These are phyloP conservation scores for Pollachius pollachius DNA, from an alignment of 2,113 vertebrate genomes.

Conservation along the genomic window DNA sequence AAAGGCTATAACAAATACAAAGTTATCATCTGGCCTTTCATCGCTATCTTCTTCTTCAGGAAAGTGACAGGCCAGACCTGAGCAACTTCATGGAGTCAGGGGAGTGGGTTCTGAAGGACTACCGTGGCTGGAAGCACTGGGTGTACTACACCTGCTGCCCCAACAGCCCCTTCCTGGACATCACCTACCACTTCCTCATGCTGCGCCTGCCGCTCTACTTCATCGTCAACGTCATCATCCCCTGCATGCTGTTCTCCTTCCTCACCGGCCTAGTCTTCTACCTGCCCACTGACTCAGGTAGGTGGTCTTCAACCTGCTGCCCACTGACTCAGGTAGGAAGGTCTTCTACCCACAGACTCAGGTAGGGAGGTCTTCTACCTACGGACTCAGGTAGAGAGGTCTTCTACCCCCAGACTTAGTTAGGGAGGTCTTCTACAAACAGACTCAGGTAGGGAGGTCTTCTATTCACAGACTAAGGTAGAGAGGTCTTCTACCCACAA, in stretches of 20 bases:
- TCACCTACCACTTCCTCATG: constrained; percentile 98
- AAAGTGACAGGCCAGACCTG: constrained; percentile 87
- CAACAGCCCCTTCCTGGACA: constrained; percentile 89
- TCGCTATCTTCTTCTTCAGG: constrained; percentile 64
- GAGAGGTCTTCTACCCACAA: too few relatives aligned
- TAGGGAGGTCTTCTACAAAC: too few relatives aligned
- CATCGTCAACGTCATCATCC: constrained; percentile 96
- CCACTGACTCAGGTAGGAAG: too few relatives aligned
- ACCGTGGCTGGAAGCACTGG: constrained; percentile 90
- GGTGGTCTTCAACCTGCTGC: neutral
- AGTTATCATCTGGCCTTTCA: too few relatives aligned
- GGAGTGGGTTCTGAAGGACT: constrained; percentile 95
- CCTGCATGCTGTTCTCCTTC: constrained; percentile 97
- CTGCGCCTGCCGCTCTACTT: constrained; percentile 95
- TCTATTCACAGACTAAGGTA: too few relatives aligned
- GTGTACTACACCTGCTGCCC: constrained; percentile 90
- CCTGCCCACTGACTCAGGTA: constrained; percentile 94
- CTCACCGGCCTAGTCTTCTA: constrained; percentile 95
- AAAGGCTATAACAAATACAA: too few relatives aligned
- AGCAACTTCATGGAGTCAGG: constrained; percentile 97
- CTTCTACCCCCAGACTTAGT: neutral
- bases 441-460: too few relatives aligned
- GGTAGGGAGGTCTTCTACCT: neutral
- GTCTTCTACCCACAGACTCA: too few relatives aligned
- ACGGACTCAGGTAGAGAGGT: neutral